Base-by-base conservation (phyloP, 2,888 invertebrate genomes). In the Drosophila sordidapex region DNA sequence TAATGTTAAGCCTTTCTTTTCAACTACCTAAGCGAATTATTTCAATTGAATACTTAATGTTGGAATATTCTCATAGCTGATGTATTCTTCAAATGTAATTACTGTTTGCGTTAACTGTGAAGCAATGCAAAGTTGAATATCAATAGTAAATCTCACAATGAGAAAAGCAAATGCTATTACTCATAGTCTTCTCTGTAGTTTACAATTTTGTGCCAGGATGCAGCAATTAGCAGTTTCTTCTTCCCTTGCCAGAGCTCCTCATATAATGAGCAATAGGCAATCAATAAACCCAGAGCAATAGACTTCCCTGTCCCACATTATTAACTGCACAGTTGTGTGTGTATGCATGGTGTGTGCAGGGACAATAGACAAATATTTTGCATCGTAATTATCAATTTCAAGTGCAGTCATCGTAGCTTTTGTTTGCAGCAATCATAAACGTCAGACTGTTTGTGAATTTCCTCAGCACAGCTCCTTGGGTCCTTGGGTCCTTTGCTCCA, bases 391-490 rank as follows among this genome's bases (percentile, higher is more conserved):
- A 85, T 85, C 88, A 87, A 85, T 85, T 89, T 87, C 83, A 70
- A 87, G 88, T 84, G 89, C 84, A 84, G 87, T 58, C 84, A 86
- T 83, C 75, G 79, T 74, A 74, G 73, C 89, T 85, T 82, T 84
- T 85, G 88, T 87, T 89, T 89, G 84, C 86, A 69, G 88, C 88
- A 89, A 80, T 87, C 89, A 84, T 89, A 84, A 89, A 79, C 71
- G 83, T 75, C 80, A 69, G 83, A 59, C 82, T 60, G 64, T 60
- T 70, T 72, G 77, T 51, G 58, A 58, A 40, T 59, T 64, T 65
- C 43, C 38, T 33, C 61, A 38, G 35, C 5, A n/a, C 29, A 21
- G 29, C 52, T 61, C 10, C 46, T 49, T 25, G 46, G 54, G 11
- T 61, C 10, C 46, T 52, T 25, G 49, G 54, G 13, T 35, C 27